Percentiles rank a stretch among this genome's conserved stretches.
These are phyloP conservation scores for Chrysemys picta DNA, from an alignment of 2,113 vertebrate species.

Conservation along the genomic window DNA sequence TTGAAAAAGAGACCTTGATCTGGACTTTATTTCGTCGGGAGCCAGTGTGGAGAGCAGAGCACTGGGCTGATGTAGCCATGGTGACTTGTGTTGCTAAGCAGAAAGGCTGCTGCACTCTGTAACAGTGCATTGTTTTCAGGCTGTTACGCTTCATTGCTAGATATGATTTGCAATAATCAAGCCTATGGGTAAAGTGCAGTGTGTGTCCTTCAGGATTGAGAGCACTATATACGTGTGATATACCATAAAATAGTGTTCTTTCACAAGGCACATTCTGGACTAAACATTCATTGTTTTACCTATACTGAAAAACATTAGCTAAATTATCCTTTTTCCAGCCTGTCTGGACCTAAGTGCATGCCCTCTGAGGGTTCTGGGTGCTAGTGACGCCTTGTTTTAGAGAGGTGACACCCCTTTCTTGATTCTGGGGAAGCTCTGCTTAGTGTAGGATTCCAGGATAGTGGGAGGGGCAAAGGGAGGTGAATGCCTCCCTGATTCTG, in stretches of 20 bases:
- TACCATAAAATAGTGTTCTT: background rate
- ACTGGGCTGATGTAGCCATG: background rate
- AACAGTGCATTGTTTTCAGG: background rate
- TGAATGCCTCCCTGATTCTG: background rate
- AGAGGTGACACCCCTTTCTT: background rate
- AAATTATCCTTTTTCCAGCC: background rate
- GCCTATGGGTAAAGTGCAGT: background rate
- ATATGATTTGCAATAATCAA: background rate
- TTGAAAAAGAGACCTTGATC: background rate
- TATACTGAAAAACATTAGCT: background rate
- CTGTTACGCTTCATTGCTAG: background rate
- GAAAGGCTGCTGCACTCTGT: background rate
- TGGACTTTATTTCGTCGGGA: fast-evolving
- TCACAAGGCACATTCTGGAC: background rate
- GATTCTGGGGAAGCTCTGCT: background rate
- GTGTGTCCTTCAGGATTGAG: background rate
- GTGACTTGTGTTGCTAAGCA: background rate
- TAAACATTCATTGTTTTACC: background rate
- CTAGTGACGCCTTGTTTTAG: background rate
- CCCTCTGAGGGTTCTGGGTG: background rate
- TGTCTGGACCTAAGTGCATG: background rate
- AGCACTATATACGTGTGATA: background rate
- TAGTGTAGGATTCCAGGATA: background rate
- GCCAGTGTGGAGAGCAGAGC: background rate
- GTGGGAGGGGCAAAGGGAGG: background rate